phyloP scores from a whole-genome alignment of 2,113 vertebrate genomes.

The Callorhinus ursinus region DNA sequence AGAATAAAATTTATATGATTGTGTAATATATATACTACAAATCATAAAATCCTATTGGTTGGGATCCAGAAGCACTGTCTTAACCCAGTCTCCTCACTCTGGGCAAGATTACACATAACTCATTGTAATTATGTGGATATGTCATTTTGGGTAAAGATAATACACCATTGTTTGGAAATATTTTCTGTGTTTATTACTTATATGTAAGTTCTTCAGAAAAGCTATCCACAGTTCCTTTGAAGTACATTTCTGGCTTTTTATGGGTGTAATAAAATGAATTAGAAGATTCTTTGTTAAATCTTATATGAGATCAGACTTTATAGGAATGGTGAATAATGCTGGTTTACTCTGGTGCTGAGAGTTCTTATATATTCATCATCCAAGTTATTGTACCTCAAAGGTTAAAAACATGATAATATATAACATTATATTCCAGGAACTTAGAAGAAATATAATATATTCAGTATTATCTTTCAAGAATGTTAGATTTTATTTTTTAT shows the following conservation, averaged over 20 bases:
- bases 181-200: background rate
- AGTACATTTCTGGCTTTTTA: background rate
- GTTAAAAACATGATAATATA: background rate
- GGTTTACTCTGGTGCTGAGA: background rate
- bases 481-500: background rate
- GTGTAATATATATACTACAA: background rate
- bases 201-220: background rate
- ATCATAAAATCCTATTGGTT: background rate
- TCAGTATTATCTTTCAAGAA: background rate
- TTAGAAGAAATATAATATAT: background rate
- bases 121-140: background rate
- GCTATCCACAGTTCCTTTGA: background rate
- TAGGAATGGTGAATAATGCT: background rate
- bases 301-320: background rate
- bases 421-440: background rate
- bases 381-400: background rate
- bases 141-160: background rate
- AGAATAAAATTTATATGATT: background rate
- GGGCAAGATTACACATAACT: background rate
- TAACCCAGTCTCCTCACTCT: background rate
- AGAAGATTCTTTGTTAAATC: background rate
- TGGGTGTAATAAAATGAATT: background rate
- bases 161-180: background rate
- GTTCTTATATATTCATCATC: background rate
- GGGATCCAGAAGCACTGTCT: background rate